Conservation (phyloP, 2,888 invertebrate genomes). For the Gonocerus acuteangulatus region DNA sequence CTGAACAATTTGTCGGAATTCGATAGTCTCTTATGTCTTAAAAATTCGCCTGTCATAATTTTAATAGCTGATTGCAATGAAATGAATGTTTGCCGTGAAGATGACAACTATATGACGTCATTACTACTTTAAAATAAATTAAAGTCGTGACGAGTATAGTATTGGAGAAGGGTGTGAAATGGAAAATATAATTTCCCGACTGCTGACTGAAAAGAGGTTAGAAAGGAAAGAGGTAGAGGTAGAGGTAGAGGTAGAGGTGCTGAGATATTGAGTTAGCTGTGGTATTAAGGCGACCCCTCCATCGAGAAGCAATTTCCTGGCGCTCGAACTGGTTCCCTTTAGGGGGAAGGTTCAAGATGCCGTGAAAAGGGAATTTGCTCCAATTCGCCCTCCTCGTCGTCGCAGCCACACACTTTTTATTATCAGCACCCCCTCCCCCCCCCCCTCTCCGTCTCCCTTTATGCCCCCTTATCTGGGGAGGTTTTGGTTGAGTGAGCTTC, state of each 20-base stretch:
- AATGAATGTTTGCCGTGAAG: no score
- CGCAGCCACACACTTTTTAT: conserved; percentile 17
- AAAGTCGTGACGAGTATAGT: no score
- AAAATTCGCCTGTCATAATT: no score
- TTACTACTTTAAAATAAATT: no score
- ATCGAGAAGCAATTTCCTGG: conserved; percentile 36
- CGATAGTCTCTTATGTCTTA: no score
- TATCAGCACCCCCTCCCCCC: conserved; percentile 3
- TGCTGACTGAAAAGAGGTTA: background rate
- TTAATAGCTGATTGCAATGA: no score
- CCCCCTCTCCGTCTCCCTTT: background rate
- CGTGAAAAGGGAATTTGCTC: conserved; percentile 35
- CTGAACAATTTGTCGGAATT: no score
- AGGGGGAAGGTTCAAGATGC: conserved; percentile 30
- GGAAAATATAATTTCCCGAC: conserved; percentile 19
- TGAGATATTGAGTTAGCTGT: conserved; percentile 17
- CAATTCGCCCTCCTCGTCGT: conserved; percentile 28
- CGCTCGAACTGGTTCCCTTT: background rate
- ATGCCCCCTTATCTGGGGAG: conserved; percentile 24
- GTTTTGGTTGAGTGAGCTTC: conserved; percentile 25
- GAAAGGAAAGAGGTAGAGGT: background rate
- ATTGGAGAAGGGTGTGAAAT: conserved; percentile 7
- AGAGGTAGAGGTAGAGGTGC: conserved; percentile 36
- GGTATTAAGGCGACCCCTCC: conserved; percentile 23
- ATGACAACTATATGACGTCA: no score